Conservation (phyloP, 2,888 invertebrate genomes). For the Branchipolynoe longqiensis region DNA sequence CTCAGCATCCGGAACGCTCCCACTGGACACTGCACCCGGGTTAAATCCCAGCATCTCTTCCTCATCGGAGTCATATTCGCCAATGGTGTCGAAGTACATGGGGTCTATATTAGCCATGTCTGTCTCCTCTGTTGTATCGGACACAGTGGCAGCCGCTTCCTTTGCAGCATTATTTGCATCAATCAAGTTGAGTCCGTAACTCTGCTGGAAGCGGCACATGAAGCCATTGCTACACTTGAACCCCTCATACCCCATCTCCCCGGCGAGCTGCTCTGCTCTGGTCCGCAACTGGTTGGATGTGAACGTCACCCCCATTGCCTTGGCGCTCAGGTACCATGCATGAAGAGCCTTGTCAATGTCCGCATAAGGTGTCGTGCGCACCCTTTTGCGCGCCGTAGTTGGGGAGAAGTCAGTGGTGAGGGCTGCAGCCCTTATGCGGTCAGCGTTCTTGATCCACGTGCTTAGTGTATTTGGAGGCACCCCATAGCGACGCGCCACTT, state of each 20-base stretch:
- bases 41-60: not conserved
- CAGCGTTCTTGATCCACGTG: constrained; percentile 56
- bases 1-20: not conserved
- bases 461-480: constrained; percentile 43
- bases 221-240: constrained; percentile 39
- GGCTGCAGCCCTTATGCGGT: constrained; percentile 36
- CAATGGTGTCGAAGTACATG: constrained; percentile 47
- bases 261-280: constrained; percentile 30
- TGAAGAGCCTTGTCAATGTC: constrained; percentile 34
- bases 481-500: constrained; percentile 24
- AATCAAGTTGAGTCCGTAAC: constrained; percentile 5
- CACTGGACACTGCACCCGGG: not conserved
- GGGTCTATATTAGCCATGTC: constrained; percentile 37
- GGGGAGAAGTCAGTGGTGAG: constrained; percentile 20
- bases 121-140: not conserved
- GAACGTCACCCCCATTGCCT: constrained; percentile 31
- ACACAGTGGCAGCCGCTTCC: not conserved
- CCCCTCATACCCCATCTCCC: constrained; percentile 43
- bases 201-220: constrained; percentile 18
- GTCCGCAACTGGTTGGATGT: constrained; percentile 30
- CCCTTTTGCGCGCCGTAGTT: not conserved
- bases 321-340: constrained; percentile 38
- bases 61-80: constrained; percentile 22
- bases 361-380: constrained; percentile 41
- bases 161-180: not conserved